Percentiles rank a stretch among this genome's conserved stretches.
phyloP scores from a whole-genome alignment of 2,888 invertebrate genomes.

The Cephus rjabovi region DNA sequence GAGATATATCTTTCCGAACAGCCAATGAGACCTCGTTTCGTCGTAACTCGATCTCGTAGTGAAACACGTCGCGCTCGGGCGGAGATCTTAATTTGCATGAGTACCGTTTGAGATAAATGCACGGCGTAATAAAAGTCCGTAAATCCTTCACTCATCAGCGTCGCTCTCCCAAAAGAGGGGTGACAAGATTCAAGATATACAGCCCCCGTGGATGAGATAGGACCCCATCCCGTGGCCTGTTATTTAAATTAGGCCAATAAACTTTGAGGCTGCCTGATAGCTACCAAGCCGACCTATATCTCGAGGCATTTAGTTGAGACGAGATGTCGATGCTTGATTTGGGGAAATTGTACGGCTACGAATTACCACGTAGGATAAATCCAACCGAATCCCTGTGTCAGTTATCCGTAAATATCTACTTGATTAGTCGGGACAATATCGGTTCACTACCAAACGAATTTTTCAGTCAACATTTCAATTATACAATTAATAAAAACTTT shows the following conservation, averaged over 20 bases:
- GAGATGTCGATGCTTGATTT: conserved; percentile 37
- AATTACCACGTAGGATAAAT: not conserved
- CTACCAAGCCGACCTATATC: conserved; percentile 9
- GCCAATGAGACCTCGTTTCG: conserved; percentile 11
- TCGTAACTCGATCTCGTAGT: conserved; percentile 30
- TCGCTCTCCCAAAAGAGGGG: conserved; percentile 29
- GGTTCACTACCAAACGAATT: not conserved
- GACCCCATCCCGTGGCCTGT: conserved; percentile 44
- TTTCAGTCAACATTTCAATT: not conserved
- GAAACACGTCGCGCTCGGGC: conserved; percentile 13
- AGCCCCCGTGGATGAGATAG: conserved; percentile 39
- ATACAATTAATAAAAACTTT: not conserved
- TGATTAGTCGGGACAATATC: not conserved
- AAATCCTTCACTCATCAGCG: conserved; percentile 59
- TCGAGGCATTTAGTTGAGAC: conserved; percentile 13
- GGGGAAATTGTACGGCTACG: conserved; percentile 28
- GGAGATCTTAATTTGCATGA: conserved; percentile 55
- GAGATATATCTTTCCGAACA: not conserved
- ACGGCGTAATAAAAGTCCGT: conserved; percentile 53
- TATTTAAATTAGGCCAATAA: conserved; percentile 65
- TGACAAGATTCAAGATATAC: conserved; percentile 38
- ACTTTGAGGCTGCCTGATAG: conserved; percentile 38
- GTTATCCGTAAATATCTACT: not conserved
- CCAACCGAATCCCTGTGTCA: not conserved
- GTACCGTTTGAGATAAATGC: conserved; percentile 46